Evolutionary conservation across 2,797 vertebrate species (phyloP).

Genomic region (Amblyopsis hoosieri): DNA sequence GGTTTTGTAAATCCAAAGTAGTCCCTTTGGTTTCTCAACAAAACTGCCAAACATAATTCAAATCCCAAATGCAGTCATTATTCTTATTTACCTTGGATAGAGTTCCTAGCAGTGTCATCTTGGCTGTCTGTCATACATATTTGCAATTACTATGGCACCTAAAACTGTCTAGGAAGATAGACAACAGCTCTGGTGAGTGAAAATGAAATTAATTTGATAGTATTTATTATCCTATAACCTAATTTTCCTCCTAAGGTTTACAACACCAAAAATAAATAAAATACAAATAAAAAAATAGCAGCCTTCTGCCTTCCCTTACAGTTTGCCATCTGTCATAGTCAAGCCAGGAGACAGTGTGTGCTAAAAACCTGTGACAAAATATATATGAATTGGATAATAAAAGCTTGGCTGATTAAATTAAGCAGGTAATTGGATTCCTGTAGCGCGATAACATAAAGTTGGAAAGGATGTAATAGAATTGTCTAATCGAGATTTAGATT

Average conservation of each 20-base stretch:
- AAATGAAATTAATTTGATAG: constrained; percentile 52
- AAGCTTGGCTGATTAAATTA: constrained; percentile 62
- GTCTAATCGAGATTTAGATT: constrained; percentile 49
- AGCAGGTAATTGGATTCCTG: constrained; percentile 56
- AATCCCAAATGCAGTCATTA: constrained; percentile 11
- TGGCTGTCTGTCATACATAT: constrained; percentile 35
- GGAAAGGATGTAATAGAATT: constrained; percentile 48
- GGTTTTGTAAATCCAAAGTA: constrained; percentile 16
- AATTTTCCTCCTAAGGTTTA: constrained; percentile 57
- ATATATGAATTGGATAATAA: constrained; percentile 54
- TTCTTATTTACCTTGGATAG: background rate
- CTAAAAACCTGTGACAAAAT: constrained; percentile 27
- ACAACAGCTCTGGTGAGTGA: constrained; percentile 29
- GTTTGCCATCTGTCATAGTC: constrained; percentile 23
- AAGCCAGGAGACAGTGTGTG: constrained; percentile 12
- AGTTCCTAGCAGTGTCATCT: constrained; percentile 11
- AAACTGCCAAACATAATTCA: constrained; percentile 8
- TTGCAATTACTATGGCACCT: constrained; percentile 19
- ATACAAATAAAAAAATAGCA: constrained; percentile 22
- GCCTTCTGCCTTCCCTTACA: constrained; percentile 15
- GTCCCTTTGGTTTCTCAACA: background rate
- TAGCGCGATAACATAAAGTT: constrained; percentile 50
- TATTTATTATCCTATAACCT: constrained; percentile 47
- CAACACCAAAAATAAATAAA: constrained; percentile 15
- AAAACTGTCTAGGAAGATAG: constrained; percentile 36